phyloP scores from a whole-genome alignment of 2,113 vertebrate genomes.

The Notarius lentiginosus region DNA sequence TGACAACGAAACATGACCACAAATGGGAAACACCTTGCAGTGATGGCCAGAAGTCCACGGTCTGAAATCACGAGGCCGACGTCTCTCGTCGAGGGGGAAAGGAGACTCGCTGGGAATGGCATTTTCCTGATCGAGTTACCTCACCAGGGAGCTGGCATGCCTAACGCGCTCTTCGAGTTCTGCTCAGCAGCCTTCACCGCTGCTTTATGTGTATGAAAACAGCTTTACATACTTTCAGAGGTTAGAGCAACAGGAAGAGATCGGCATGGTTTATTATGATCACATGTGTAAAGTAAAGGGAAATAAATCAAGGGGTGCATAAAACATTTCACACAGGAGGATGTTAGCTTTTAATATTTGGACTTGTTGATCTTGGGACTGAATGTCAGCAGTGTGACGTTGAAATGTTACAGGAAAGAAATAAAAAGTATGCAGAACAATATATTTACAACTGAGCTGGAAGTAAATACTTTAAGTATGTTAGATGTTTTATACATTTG shows the following conservation, averaged over 20 bases:
- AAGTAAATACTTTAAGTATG: neutral
- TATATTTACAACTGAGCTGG: neutral
- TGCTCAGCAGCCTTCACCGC: slow-evolving; percentile 25
- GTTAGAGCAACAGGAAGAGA: slow-evolving; percentile 53
- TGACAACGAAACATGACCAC: slow-evolving; percentile 44
- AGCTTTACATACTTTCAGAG: slow-evolving; percentile 46
- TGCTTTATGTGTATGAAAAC: slow-evolving; percentile 48
- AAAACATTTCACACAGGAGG: slow-evolving; percentile 33
- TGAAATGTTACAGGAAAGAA: neutral
- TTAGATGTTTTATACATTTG: neutral
- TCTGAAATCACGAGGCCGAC: slow-evolving; percentile 42
- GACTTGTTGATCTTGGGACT: slow-evolving; percentile 77
- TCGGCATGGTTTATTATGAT: slow-evolving; percentile 51
- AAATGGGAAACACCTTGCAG: slow-evolving; percentile 56
- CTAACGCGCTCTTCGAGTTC: slow-evolving; percentile 2
- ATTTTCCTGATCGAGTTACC: slow-evolving; percentile 55
- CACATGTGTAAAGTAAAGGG: slow-evolving; percentile 47
- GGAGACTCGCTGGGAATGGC: slow-evolving; percentile 54
- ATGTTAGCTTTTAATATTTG: slow-evolving; percentile 47
- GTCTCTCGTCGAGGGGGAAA: slow-evolving; percentile 41
- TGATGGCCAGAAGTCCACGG: slow-evolving; percentile 34
- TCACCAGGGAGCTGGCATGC: slow-evolving; percentile 42
- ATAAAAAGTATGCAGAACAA: neutral
- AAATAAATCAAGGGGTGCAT: slow-evolving; percentile 45
- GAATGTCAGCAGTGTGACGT: slow-evolving; percentile 5